Evolutionary conservation across 2,113 vertebrate species (phyloP).

Genomic region (Psittacara wagleri): DNA sequence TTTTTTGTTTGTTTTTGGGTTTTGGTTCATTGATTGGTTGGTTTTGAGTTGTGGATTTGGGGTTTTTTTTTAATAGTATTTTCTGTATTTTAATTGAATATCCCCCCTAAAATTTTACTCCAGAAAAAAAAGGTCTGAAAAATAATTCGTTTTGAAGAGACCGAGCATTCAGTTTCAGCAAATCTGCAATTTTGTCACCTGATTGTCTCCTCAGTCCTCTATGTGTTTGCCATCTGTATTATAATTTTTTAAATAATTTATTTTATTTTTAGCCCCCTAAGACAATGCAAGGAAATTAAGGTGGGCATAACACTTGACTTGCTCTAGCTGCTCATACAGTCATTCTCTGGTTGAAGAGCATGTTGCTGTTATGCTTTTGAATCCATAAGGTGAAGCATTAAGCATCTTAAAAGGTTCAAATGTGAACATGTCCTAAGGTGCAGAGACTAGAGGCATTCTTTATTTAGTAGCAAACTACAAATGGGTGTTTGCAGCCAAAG

Average conservation of each 20-base stretch:
- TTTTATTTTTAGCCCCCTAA: neutral
- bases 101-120: neutral
- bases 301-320: neutral
- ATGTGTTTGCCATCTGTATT: neutral
- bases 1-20: accelerated
- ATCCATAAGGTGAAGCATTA: neutral
- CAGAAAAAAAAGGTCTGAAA: neutral
- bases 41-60: neutral
- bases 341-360: neutral
- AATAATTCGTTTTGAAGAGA: neutral
- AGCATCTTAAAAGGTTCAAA: neutral
- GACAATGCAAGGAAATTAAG: neutral
- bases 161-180: neutral
- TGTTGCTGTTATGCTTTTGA: accelerated
- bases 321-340: accelerated
- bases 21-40: too few relatives aligned
- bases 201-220: neutral
- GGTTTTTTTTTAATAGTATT: neutral
- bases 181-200: neutral
- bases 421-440: accelerated
- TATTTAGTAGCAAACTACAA: neutral
- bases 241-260: neutral
- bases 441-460: neutral
- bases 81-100: neutral
- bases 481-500: neutral